phyloP scores from a whole-genome alignment of 2,113 vertebrate species.

The Chelonoidis abingdonii region DNA sequence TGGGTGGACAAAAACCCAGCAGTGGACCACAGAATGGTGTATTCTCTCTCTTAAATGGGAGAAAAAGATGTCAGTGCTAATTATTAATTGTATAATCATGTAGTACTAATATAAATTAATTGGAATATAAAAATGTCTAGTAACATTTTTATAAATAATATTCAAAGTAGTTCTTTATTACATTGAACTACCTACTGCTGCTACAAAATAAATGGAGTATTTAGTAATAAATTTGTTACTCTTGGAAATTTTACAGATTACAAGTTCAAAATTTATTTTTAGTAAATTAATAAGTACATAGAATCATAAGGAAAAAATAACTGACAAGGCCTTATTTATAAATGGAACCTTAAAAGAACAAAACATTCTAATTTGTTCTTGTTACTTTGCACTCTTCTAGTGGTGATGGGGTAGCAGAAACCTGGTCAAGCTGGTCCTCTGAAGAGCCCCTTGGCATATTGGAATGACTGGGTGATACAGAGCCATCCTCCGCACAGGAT shows the following conservation, averaged over 20 bases:
- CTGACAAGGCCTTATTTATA: neutral
- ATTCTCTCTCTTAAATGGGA: neutral
- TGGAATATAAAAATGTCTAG: neutral
- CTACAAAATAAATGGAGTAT: neutral
- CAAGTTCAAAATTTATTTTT: neutral
- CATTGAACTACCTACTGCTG: neutral
- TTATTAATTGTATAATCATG: neutral
- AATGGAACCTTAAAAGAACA: neutral
- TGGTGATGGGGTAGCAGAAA: neutral
- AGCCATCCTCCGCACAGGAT: neutral
- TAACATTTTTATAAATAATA: neutral
- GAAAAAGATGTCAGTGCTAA: neutral
- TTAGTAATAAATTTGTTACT: neutral
- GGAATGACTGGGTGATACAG: neutral
- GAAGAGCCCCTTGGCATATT: neutral
- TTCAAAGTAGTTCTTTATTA: neutral
- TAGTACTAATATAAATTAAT: neutral
- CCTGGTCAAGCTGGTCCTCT: neutral
- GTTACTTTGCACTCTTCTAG: neutral
- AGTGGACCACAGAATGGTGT: neutral
- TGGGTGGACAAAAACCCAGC: neutral
- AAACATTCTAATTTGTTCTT: neutral
- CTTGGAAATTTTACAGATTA: neutral
- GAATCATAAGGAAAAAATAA: neutral
- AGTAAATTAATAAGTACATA: neutral